phyloP scores from a whole-genome alignment of 2,888 invertebrate species.

The Formica aserva region DNA sequence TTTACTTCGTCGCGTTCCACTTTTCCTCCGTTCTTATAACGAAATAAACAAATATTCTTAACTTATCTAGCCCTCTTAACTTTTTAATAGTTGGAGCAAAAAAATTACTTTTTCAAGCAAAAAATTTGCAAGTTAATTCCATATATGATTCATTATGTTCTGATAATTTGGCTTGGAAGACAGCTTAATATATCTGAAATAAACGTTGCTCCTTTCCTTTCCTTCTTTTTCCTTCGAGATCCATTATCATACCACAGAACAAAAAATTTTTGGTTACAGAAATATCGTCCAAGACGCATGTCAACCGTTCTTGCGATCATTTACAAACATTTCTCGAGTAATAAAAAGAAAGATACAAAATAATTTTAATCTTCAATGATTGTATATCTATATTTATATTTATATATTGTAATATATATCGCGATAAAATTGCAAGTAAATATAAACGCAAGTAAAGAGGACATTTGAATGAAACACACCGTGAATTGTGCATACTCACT shows the following conservation, averaged over 20 bases:
- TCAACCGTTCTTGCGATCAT: not conserved
- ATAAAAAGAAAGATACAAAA: not conserved
- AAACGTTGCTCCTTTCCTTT: slow-evolving; percentile 35
- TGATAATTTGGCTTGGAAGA: too few species aligned
- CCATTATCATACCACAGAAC: not conserved
- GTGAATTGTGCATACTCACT: not conserved
- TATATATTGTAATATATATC: not conserved
- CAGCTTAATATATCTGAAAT: too few species aligned
- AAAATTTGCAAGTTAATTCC: too few species aligned
- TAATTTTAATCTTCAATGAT: not conserved
- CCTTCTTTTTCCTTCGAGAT: not conserved
- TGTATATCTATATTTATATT: not conserved
- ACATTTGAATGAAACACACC: not conserved
- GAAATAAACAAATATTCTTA: slow-evolving; percentile 7
- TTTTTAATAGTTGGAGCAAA: too few species aligned
- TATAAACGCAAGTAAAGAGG: not conserved
- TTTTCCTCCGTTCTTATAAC: not conserved
- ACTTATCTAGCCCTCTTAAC: too few species aligned
- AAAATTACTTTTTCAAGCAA: too few species aligned
- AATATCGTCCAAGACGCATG: not conserved
- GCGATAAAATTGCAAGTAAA: not conserved
- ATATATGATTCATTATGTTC: too few species aligned
- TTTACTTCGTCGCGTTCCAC: slow-evolving; percentile 62
- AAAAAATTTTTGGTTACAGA: not conserved
- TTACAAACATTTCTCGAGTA: not conserved